Conservation (phyloP, 2,797 vertebrate genomes). For the Botia almorhae region DNA sequence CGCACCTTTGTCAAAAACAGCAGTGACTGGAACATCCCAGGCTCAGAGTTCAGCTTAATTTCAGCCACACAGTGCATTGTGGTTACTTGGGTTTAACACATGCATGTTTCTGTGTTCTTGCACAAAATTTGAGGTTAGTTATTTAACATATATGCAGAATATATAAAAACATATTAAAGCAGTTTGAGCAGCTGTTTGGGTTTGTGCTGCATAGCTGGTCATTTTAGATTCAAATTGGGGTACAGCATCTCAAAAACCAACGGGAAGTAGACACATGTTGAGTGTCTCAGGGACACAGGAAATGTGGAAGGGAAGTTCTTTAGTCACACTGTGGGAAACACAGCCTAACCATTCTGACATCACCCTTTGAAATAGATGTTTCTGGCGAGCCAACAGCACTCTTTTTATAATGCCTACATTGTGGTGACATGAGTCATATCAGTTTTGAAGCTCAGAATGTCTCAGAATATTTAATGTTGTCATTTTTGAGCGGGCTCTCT, state of each 20-base stretch:
- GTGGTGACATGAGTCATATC: not conserved
- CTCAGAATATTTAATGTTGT: not conserved
- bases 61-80: not conserved
- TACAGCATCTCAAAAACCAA: constrained; percentile 43
- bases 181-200: not conserved
- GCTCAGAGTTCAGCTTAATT: not conserved
- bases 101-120: not conserved
- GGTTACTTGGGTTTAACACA: not conserved
- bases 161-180: not conserved
- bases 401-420: constrained; percentile 27
- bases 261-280: constrained; percentile 74
- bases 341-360: constrained; percentile 52
- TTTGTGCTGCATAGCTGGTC: constrained; percentile 11
- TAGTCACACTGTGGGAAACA: constrained; percentile 61
- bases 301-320: constrained; percentile 75
- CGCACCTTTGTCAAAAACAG: not conserved
- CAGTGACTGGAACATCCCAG: not conserved
- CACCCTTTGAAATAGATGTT: constrained; percentile 54
- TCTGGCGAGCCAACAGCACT: constrained; percentile 25
- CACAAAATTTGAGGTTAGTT: not conserved
- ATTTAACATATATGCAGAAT: not conserved
- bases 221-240: not conserved
- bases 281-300: constrained; percentile 72
- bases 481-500: not conserved
- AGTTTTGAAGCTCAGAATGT: not conserved